Base-by-base conservation (phyloP, 2,113 vertebrate genomes). In the Panthera leo region DNA sequence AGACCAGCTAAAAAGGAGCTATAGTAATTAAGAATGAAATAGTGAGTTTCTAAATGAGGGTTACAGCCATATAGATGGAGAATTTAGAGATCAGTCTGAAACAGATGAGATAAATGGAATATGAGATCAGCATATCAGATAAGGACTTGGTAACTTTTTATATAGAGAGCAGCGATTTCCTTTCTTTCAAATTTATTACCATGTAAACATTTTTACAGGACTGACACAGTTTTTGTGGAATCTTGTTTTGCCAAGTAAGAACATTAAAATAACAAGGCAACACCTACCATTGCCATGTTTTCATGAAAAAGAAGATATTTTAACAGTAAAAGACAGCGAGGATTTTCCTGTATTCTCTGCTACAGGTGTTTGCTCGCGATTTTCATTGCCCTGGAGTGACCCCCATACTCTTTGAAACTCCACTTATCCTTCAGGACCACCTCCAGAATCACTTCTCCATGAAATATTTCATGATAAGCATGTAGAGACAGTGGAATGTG, bases 131-230 rank as follows among this genome's bases (percentile, higher is more conserved):
- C 16, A 42, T 45, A 67, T 65, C 31, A 75, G 16, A 83, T 67
- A 89, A 87, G 5, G 18, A 51, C 27, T 36, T 70, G 61, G 29
- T 76, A 58, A 83, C 55, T 90, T 25, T 78, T 34, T 85, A 10
- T 27, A 58, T 27, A 48, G 13, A 80, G 6, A 79, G 27, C 51
- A 88, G 8, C 9, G 10, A 34, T 90, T 95, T 67, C 61, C 55
- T 92, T 25, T 42, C 16, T 84, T 97, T 95, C 55, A 67, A 58
- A 85, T 90, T 53, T 85, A 93, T 61, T 92, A 89, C 48, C 42
- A 78, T 45, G 4, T 75, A 71, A 82, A 95, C 25, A 39, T 23
- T 63, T 91, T 83, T 58, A 85, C 10, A 68, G 23, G 7, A 53
- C 55, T 63, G 48, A 39, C n/a, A 53, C 3, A n/a, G 19, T 55